Conservation (phyloP, 2,888 invertebrate species). For the Galeopsomyia nigrocyanea region DNA sequence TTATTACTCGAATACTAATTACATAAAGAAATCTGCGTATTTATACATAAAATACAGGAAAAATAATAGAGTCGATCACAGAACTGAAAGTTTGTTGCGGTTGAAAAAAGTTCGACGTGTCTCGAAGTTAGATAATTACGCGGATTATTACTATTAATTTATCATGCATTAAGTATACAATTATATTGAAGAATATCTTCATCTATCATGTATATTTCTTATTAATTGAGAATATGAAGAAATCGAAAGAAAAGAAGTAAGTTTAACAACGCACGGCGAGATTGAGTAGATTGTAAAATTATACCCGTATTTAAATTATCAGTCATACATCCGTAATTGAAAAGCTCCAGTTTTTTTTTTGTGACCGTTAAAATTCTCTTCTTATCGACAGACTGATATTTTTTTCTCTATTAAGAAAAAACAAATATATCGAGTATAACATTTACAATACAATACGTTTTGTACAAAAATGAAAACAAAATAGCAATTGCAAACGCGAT, state of each 20-base stretch:
- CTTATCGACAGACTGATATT: constrained; percentile 27
- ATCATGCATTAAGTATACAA: constrained; percentile 21
- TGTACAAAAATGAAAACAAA: no score
- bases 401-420: constrained; percentile 33
- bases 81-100: constrained; percentile 12
- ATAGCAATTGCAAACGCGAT: no score
- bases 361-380: constrained; percentile 36
- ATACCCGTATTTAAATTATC: constrained; percentile 48
- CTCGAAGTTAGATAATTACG: constrained; percentile 8
- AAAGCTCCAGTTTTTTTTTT: constrained; percentile 33
- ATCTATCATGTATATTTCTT: constrained; percentile 14
- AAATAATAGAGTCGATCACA: constrained; percentile 4
- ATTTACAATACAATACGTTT: no score
- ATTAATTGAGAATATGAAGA: constrained; percentile 6
- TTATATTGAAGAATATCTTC: constrained; percentile 18
- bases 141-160: background rate
- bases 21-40: constrained; percentile 6
- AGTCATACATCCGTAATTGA: constrained; percentile 46
- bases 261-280: constrained; percentile 43
- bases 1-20: no score
- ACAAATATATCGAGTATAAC: background rate
- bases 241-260: constrained; percentile 29
- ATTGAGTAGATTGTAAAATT: constrained; percentile 49
- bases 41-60: background rate
- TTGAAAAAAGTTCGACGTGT: constrained; percentile 13